A percentile compares a stretch with the other conserved stretches of the same genome.
These are phyloP conservation scores for Dicerorhinus sumatrensis DNA, from an alignment of 2,113 vertebrate species.

Conservation along the genomic window DNA sequence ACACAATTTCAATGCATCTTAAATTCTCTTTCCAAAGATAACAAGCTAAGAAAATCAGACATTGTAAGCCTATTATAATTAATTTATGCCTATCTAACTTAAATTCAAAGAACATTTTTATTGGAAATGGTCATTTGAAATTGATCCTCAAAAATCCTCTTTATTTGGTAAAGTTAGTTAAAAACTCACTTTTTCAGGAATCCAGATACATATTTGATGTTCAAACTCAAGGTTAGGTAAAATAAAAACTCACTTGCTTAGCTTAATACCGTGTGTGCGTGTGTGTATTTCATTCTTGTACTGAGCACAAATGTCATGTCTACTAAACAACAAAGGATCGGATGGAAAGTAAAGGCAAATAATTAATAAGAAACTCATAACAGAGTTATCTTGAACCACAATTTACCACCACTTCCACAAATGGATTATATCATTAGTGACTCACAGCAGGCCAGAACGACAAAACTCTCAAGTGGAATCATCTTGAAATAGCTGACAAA, in stretches of 20 bases:
- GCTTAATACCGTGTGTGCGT: neutral
- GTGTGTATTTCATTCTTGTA: neutral
- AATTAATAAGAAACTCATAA: slow-evolving; percentile 38
- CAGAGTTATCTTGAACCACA: slow-evolving; percentile 35
- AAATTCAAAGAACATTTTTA: neutral
- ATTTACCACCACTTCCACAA: slow-evolving; percentile 46
- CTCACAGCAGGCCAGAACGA: slow-evolving; percentile 43
- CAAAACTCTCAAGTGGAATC: slow-evolving; percentile 48
- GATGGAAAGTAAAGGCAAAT: neutral
- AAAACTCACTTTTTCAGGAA: slow-evolving; percentile 33
- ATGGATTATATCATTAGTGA: slow-evolving; percentile 64
- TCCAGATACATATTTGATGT: neutral
- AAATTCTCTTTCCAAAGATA: neutral
- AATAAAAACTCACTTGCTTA: neutral
- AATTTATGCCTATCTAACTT: neutral
- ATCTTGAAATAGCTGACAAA: slow-evolving; percentile 53
- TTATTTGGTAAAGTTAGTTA: neutral
- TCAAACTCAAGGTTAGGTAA: slow-evolving; percentile 7
- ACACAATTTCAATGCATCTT: neutral
- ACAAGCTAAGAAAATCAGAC: neutral
- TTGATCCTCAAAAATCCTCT: neutral
- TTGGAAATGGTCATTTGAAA: neutral
- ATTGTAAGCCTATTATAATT: neutral
- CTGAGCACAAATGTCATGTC: neutral
- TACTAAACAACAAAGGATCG: neutral